phyloP scores from a whole-genome alignment of 2,888 invertebrate genomes.

The Syrista parreyssii region DNA sequence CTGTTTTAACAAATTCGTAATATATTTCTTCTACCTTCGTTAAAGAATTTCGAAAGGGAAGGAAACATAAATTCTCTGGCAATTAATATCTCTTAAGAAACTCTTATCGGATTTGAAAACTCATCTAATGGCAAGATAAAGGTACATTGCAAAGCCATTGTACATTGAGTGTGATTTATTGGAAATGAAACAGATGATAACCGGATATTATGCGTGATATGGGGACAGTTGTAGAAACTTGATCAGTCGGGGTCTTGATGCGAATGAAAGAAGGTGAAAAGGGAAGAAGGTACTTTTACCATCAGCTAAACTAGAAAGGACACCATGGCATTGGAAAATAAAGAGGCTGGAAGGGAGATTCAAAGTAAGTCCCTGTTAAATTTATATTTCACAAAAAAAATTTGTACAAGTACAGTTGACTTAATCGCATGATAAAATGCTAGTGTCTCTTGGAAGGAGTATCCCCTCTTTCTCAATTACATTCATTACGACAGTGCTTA shows the following conservation, averaged over 20 bases:
- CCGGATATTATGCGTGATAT: background rate
- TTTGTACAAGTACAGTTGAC: background rate
- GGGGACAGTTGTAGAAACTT: background rate
- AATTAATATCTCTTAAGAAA: background rate
- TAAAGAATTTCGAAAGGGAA: background rate
- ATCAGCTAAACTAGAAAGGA: background rate
- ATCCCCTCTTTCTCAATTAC: background rate
- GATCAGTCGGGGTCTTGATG: background rate
- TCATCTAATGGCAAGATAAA: background rate
- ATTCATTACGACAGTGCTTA: background rate
- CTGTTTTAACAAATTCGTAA: background rate
- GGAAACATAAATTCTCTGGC: no score
- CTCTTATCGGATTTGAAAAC: background rate
- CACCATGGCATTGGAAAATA: background rate
- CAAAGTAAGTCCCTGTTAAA: background rate
- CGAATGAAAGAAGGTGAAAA: background rate
- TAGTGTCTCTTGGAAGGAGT: background rate
- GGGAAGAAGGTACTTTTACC: background rate
- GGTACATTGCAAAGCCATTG: background rate
- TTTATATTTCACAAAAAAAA: background rate
- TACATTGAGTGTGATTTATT: background rate
- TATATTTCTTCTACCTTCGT: no score
- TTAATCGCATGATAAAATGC: background rate
- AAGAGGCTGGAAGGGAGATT: background rate
- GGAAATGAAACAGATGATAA: background rate